Base-by-base conservation (phyloP, 2,888 invertebrate genomes). In the Ecliptopera silaceata region DNA sequence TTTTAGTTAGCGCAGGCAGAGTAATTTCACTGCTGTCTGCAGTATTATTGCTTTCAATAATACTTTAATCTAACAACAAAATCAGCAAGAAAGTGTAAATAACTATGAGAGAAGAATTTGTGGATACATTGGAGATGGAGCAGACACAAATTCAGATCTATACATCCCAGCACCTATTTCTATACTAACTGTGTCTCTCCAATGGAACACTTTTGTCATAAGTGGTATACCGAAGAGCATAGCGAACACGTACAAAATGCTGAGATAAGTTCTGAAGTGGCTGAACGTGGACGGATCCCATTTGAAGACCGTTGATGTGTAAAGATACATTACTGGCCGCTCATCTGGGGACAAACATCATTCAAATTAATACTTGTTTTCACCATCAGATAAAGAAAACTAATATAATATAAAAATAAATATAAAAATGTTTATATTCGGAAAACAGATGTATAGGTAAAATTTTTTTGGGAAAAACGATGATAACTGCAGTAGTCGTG, bases 221-320 rank as follows among this genome's bases (percentile, higher is more conserved):
- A 95, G 60, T 0, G 96, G 96, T 46, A 95, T 94, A 0, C 93
- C 95, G 32, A 94, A 68, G 34, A 96, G 77, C 92, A 96, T 94
- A 18, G 94, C 93, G 6, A 95, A 65, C 22, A 96, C 95, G 75
- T 95, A 96, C 0, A 95, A 88, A 0, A 93, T 82, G 29, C 95
- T 96, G 64, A 95, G 93, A 68, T 94, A 95, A 0, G 96, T 96
- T 69, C 94, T 92, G 70, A 96, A 97, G 64, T 93, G 90, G 71
- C 97, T 97, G 74, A 93, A 96, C 10, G 92, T 88, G 0, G 91
- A 84, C 1, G 94, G 88, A 42, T 93, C 92, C 97, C 97, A 97
- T 53, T 93, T 79, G 71, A 97, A 95, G 32, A 94, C 94, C 31
- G 93, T 86, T 48, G 93, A 93, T 0, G 96, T 94, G 74, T 96